Evolutionary conservation across 2,113 vertebrate species (phyloP), one percentile per base, ranked within the genome.

Genomic region (Marcusenius ussheri): DNA sequence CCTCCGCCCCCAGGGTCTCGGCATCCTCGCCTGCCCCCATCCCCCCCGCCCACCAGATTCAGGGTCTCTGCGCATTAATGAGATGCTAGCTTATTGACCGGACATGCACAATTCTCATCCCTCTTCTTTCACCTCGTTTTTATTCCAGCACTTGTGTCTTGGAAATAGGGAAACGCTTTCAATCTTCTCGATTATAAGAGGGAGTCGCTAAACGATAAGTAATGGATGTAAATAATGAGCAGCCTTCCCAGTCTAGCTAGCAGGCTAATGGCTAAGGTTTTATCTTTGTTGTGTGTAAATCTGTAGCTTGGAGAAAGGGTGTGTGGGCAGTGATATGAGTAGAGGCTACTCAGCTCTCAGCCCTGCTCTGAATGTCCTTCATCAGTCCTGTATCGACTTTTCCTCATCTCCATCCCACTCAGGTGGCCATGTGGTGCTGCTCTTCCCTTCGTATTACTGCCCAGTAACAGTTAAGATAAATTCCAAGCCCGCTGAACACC

Each of bases 21-120:
- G n/a, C 49, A 35, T 80, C 70, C 50, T 89, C 11, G 7, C 46
- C 21, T 4, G 7, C 17, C 5, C 88, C 88, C 9, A 0, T 80
- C 91, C 89, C 87, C 91, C 89, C 92, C 46, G 31, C 3, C 17
- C 85, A 0, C 53, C n/a, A 9, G 80, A 92, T 91, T 91, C 90
- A 89, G 93, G 93, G 47, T 31, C 92, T 93, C 91, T 42, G 24
- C 31, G 5, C 50, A 77, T 91, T 94, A 94, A 95, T 95, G 94
- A 94, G 92, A 90, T 91, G 87, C 90, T 77, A 91, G 92, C 93
- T 93, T 93, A 93, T 94, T 93, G 92, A 94, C 94, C 93, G 89
- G 93, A 92, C 91, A 91, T 88, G 91, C 90, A 93, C 92, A 95
- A 10, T 13, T 46, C 83, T 45, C 42, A n/a, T 47, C 83, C 45